Conservation (phyloP, 37 sponge, comb jelly and placozoan species). For the Tethya wilhelma region DNA sequence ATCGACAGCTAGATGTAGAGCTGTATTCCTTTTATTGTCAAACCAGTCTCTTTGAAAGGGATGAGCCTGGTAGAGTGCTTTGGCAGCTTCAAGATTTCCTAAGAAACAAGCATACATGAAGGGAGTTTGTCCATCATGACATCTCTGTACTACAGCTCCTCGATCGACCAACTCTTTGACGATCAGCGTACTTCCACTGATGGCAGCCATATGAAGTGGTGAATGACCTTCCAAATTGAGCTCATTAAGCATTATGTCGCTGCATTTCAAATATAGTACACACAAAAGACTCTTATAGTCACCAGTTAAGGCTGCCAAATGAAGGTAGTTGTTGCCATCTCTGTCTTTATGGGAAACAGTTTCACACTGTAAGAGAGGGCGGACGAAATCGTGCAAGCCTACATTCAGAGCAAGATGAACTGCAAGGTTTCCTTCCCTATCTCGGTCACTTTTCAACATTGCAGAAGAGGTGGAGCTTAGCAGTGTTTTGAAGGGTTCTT, state of each 20-base stretch:
- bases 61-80: slow-evolving; percentile 48
- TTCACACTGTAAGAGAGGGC: neutral
- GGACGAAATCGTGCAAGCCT: slow-evolving; percentile 15
- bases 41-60: slow-evolving; percentile 67
- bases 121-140: slow-evolving; percentile 63
- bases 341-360: slow-evolving; percentile 6
- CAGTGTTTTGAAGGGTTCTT: slow-evolving; percentile 18
- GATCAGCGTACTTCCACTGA: slow-evolving; percentile 23
- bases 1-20: slow-evolving; percentile 76
- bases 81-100: slow-evolving; percentile 54
- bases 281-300: slow-evolving; percentile 18
- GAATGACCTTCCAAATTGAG: slow-evolving; percentile 45
- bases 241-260: slow-evolving; percentile 56
- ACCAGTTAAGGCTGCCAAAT: slow-evolving; percentile 57
- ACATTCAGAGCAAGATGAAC: slow-evolving; percentile 44
- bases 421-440: slow-evolving; percentile 23
- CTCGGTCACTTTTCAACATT: slow-evolving; percentile 6
- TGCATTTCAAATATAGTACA: slow-evolving; percentile 11
- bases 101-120: slow-evolving; percentile 58
- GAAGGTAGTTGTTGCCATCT: slow-evolving; percentile 57
- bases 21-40: slow-evolving; percentile 57
- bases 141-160: slow-evolving; percentile 74
- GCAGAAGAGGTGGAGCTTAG: neutral
- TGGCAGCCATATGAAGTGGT: slow-evolving; percentile 80
- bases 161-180: slow-evolving; percentile 63